A percentile compares a stretch with the other conserved stretches of the same genome.
Conservation (phyloP, 2,888 invertebrate species). For the Diplazon laetatorius region DNA sequence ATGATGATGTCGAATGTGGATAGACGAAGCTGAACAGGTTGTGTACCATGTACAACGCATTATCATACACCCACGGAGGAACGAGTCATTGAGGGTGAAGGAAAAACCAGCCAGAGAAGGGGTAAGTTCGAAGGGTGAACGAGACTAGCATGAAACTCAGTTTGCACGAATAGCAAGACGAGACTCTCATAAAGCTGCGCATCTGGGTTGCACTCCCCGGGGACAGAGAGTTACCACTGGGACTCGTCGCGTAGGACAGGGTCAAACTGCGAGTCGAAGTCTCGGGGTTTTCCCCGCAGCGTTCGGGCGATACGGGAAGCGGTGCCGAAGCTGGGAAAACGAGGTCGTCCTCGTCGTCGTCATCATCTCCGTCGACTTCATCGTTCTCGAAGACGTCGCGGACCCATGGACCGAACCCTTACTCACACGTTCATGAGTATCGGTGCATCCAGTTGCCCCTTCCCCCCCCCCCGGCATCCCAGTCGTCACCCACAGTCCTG, state of each 20-base stretch:
- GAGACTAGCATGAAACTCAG: slow-evolving; percentile 27
- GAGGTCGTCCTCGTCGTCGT: slow-evolving; percentile 40
- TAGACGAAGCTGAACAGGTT: background rate
- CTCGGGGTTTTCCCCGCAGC: slow-evolving; percentile 26
- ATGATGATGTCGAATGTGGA: background rate
- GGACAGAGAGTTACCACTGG: slow-evolving; percentile 24
- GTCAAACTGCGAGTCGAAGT: slow-evolving; percentile 38
- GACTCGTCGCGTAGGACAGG: slow-evolving; percentile 33
- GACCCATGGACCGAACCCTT: slow-evolving; percentile 29
- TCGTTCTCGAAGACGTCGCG: slow-evolving; percentile 29
- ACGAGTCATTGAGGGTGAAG: background rate
- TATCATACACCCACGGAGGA: background rate
- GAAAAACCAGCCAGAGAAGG: background rate
- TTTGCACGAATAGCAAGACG: slow-evolving; percentile 27
- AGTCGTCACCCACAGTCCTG: background rate
- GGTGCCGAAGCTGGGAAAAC: background rate
- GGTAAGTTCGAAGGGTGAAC: slow-evolving; percentile 13
- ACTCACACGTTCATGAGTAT: slow-evolving; percentile 19
- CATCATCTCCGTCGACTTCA: slow-evolving; percentile 27
- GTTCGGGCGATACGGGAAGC: background rate
- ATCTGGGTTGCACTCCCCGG: slow-evolving; percentile 21
- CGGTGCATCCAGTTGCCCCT: slow-evolving; percentile 25
- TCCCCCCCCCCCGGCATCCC: too few species aligned
- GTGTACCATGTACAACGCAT: background rate
- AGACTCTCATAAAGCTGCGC: slow-evolving; percentile 24